Evolutionary conservation across 2,888 invertebrate genomes (phyloP), one percentile per base, ranked within the genome.

Genomic region (Vesta saturnalis): DNA sequence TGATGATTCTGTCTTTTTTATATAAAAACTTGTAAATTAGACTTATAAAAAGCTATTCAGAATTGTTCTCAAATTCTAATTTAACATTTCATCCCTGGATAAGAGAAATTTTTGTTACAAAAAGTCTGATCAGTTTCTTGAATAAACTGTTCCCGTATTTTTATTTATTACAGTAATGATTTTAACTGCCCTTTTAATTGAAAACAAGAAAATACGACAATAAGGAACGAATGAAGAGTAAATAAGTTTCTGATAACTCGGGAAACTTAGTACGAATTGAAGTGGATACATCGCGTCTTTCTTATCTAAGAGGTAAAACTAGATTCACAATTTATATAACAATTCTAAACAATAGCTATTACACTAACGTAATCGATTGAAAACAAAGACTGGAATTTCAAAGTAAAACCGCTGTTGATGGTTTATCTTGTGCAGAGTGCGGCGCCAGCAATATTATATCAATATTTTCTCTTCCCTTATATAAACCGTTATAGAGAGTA

Each of bases 401-500:
- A 70, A 68, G 64, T 66, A 72, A 70, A 71, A 69, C 64, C 68
- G 68, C 35, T 62, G 58, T 60, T 39, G 73, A 70, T 73, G 68
- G 71, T 72, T 71, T 70, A 65, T 71, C 64, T 65, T 70, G 68
- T 60, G 67, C 60, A 67, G 64, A 54, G 64, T 62, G 64, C 64
- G 57, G 67, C 71, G 69, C 67, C 69, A 71, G 58, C 62, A 67
- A 73, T 73, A 73, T 73, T 70, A 73, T 72, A 73, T 73, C 73
- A 73, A 73, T 73, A 73, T 73, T 71, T 73, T 69, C 68, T 43
- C 55, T 52, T 47, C 22, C 59, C 65, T 68, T 71, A 67, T 47
- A 61, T 55, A 56, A 69, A 64, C 47, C 57, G 57, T 55, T 60
- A 62, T 57, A 52, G 56, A 5, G 57, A 66, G 59, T 14, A 62